A percentile compares a stretch with the other conserved stretches of the same genome.
phyloP scores from a whole-genome alignment of 2,888 invertebrate species.

The Conus canariensis region DNA sequence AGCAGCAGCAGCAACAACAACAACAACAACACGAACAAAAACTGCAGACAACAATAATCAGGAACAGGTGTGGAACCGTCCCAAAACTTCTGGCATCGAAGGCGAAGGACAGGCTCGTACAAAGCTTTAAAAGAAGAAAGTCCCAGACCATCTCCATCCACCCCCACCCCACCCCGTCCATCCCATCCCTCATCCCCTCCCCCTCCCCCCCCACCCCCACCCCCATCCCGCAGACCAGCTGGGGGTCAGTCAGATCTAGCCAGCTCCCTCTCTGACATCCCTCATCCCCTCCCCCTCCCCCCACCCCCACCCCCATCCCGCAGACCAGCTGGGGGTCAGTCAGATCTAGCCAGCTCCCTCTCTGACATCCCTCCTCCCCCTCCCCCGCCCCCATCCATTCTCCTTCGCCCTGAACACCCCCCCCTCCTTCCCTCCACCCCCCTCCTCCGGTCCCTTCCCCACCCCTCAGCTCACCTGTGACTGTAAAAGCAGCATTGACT shows the following conservation, averaged over 20 bases:
- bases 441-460: neutral
- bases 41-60: too few relatives aligned
- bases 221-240: neutral
- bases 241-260: too few relatives aligned
- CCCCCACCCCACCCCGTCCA: neutral
- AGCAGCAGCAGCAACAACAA: too few relatives aligned
- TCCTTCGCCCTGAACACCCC: neutral
- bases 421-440: neutral
- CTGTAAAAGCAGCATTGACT: conserved; percentile 70
- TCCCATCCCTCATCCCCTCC: neutral
- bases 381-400: neutral
- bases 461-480: conserved; percentile 58
- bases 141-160: too few relatives aligned
- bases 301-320: neutral
- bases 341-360: too few relatives aligned
- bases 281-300: neutral
- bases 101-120: too few relatives aligned
- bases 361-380: neutral
- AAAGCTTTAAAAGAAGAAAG: too few relatives aligned
- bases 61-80: too few relatives aligned
- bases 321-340: too few relatives aligned
- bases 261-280: neutral
- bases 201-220: neutral
- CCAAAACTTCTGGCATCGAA: too few relatives aligned
- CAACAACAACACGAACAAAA: too few relatives aligned